phyloP scores from a whole-genome alignment of 1,140 invertebrate genomes.

The Mizuhopecten yessoensis region DNA sequence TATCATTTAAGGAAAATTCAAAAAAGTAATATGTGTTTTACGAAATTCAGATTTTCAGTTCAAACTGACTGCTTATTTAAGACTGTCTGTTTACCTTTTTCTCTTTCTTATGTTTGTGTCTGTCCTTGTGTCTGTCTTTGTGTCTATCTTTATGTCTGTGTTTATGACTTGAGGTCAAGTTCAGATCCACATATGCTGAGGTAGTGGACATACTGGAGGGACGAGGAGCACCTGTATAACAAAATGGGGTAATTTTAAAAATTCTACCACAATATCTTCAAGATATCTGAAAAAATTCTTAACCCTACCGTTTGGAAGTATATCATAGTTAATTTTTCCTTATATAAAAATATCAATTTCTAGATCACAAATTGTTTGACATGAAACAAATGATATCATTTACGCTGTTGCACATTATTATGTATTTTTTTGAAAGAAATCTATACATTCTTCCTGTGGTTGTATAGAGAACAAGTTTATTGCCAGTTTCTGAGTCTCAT shows the following conservation, averaged over 20 bases:
- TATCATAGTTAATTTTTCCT: not conserved
- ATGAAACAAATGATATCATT: no score
- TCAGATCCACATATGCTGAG: constrained; percentile 7
- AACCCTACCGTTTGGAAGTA: not conserved
- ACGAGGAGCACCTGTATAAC: not conserved
- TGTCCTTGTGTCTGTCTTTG: not conserved
- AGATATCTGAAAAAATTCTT: not conserved
- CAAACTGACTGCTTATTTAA: not conserved
- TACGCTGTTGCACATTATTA: no score
- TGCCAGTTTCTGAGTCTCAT: not conserved
- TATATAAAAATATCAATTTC: not conserved
- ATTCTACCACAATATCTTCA: no score
- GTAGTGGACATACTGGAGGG: not conserved
- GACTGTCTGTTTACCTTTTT: not conserved
- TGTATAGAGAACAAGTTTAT: not conserved
- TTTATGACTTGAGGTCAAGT: constrained; percentile 22
- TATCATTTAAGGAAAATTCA: no score
- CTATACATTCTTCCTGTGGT: no score
- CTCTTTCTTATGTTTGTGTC: constrained; percentile 1
- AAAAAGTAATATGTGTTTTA: no score
- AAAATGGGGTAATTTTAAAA: not conserved
- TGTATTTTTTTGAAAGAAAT: no score
- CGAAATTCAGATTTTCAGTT: no score
- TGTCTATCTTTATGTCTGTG: constrained; percentile 49
- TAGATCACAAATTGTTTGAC: no score